A percentile compares a stretch with the other conserved stretches of the same genome.
phyloP scores from a whole-genome alignment of 2,113 vertebrate genomes.

The Stomatorhinus ivindoensis region DNA sequence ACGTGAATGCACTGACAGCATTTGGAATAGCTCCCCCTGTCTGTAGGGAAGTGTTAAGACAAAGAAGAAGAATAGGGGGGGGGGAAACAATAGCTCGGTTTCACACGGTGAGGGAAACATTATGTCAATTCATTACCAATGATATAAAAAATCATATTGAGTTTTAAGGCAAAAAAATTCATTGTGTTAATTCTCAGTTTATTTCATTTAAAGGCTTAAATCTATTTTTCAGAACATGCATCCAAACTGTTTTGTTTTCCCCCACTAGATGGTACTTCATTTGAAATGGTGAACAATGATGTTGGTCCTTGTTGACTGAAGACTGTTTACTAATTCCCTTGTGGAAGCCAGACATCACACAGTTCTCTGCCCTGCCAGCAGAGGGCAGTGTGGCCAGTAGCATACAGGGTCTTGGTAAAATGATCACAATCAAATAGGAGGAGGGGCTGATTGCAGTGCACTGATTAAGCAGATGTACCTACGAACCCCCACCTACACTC shows the following conservation, averaged over 20 bases:
- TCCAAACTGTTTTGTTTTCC: neutral
- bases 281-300: neutral
- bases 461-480: neutral
- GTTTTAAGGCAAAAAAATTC: conserved; percentile 22
- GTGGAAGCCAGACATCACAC: neutral
- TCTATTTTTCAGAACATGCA: neutral
- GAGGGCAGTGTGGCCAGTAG: neutral
- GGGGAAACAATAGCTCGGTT: conserved; percentile 27
- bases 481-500: neutral
- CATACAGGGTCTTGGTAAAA: neutral
- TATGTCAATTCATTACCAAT: conserved; percentile 8
- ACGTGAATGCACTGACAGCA: neutral
- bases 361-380: neutral
- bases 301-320: neutral
- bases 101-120: conserved; percentile 28
- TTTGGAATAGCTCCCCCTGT: neutral
- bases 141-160: conserved; percentile 22
- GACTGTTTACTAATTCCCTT: neutral
- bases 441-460: neutral
- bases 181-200: conserved; percentile 19
- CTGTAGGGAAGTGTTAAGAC: neutral
- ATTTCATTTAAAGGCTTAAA: neutral
- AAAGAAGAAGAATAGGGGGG: conserved; percentile 14
- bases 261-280: neutral
- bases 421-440: neutral